These are phyloP conservation scores for Sarcophaga peregrina DNA, from an alignment of 1,140 invertebrate species.

Conservation along the genomic window DNA sequence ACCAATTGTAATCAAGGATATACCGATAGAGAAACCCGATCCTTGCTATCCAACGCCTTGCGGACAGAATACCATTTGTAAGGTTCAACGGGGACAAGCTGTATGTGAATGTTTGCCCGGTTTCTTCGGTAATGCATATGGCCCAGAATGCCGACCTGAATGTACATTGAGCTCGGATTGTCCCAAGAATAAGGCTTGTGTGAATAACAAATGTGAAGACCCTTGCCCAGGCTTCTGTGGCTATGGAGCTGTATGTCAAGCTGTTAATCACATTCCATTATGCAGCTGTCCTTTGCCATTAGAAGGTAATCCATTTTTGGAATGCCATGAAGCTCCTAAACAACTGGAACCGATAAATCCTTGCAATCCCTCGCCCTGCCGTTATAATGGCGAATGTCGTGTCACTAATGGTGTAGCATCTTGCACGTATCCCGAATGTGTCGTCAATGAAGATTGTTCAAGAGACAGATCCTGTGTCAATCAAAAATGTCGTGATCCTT, in stretches of 20 bases:
- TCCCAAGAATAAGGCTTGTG: conserved; percentile 79
- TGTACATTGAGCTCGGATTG: conserved; percentile 85
- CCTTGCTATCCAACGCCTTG: conserved; percentile 81
- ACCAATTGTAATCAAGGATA: conserved; percentile 53
- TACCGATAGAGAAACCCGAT: conserved; percentile 68
- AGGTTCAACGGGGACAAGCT: conserved; percentile 70
- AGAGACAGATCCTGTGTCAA: conserved; percentile 82
- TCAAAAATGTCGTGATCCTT: conserved; percentile 85
- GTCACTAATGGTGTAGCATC: conserved; percentile 76
- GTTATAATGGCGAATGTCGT: conserved; percentile 81
- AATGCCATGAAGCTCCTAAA: conserved; percentile 70
- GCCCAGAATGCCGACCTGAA: conserved; percentile 77
- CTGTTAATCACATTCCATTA: conserved; percentile 81
- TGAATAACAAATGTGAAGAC: conserved; percentile 82
- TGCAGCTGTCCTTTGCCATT: conserved; percentile 74
- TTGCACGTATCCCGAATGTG: conserved; percentile 86
- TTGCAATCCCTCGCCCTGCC: conserved; percentile 84
- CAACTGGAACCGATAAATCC: conserved; percentile 71
- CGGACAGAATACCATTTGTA: conserved; percentile 77
- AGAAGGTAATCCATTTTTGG: conserved; percentile 81
- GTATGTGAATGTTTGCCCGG: conserved; percentile 78
- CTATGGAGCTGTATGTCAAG: conserved; percentile 72
- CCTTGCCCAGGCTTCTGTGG: conserved; percentile 80
- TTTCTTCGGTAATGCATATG: conserved; percentile 84
- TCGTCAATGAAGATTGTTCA: conserved; percentile 86